Conservation (phyloP, 1,140 invertebrate genomes). For the Leucophenga varia region DNA sequence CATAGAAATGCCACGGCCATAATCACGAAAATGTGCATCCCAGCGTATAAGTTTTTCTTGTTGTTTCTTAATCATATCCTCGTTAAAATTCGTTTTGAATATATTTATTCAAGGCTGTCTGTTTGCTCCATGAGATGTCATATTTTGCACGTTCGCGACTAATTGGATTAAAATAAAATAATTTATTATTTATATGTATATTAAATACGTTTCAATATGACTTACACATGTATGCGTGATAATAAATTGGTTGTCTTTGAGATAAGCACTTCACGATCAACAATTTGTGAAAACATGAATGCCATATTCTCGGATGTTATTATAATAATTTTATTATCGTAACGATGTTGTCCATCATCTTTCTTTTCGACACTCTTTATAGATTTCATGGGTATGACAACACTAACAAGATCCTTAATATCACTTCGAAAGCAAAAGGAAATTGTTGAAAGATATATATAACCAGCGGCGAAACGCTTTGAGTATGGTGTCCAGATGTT, state of each 20-base stretch:
- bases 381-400: conserved; percentile 83
- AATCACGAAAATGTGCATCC: conserved; percentile 90
- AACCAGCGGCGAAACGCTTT: conserved; percentile 86
- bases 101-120: conserved; percentile 79
- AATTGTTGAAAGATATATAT: conserved; percentile 89
- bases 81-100: conserved; percentile 72
- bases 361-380: conserved; percentile 61
- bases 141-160: conserved; percentile 49
- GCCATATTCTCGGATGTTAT: conserved; percentile 77
- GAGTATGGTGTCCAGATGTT: conserved; percentile 94
- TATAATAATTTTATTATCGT: conserved; percentile 80
- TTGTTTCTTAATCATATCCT: conserved; percentile 74
- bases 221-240: conserved; percentile 60
- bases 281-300: conserved; percentile 87
- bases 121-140: conserved; percentile 65
- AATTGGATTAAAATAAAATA: conserved; percentile 27
- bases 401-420: conserved; percentile 78
- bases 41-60: conserved; percentile 83
- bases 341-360: conserved; percentile 57
- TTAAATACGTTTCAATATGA: not conserved
- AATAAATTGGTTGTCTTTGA: conserved; percentile 87
- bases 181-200: not conserved
- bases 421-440: conserved; percentile 96
- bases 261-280: conserved; percentile 86
- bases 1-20: conserved; percentile 89